Percentiles rank a stretch among this genome's conserved stretches.
phyloP scores from a whole-genome alignment of 2,797 vertebrate genomes.

The Xyrichtys novacula region DNA sequence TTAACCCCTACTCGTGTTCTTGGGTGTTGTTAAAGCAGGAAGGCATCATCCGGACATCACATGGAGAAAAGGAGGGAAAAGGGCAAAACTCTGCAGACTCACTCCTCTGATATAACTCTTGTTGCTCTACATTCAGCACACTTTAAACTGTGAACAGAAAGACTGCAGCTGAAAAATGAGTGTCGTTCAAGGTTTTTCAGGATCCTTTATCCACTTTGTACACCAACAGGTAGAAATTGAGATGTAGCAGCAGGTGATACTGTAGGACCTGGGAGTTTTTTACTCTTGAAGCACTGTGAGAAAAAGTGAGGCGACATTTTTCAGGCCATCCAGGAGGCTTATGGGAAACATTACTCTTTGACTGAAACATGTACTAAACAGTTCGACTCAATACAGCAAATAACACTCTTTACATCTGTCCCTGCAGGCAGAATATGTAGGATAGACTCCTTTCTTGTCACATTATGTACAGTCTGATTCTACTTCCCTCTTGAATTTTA shows the following conservation, averaged over 20 bases:
- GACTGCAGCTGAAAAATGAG: neutral
- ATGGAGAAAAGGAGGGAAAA: slow-evolving; percentile 44
- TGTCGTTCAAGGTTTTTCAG: neutral
- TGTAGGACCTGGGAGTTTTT: slow-evolving; percentile 2
- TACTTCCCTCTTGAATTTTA: slow-evolving; percentile 28
- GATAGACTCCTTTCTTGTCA: slow-evolving; percentile 10
- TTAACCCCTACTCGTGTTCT: neutral
- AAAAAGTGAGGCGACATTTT: slow-evolving; percentile 76
- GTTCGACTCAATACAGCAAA: too few relatives aligned
- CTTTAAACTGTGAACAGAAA: neutral
- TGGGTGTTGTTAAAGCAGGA: neutral
- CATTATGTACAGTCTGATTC: slow-evolving; percentile 17
- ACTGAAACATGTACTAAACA: too few relatives aligned
- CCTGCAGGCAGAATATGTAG: slow-evolving; percentile 14
- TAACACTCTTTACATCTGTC: slow-evolving; percentile 18
- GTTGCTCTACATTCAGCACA: slow-evolving; percentile 41
- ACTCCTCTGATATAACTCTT: slow-evolving; percentile 41
- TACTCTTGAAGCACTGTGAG: slow-evolving; percentile 18
- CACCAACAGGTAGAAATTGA: slow-evolving; percentile 2
- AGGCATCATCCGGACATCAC: slow-evolving; percentile 46
- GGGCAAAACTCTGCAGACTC: slow-evolving; percentile 42
- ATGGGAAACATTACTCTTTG: slow-evolving; percentile 39
- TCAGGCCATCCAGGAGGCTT: slow-evolving; percentile 28
- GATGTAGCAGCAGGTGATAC: neutral
- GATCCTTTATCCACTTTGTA: neutral